Conservation (phyloP, 2,888 invertebrate genomes). For the Phanerotoma sp. region DNA sequence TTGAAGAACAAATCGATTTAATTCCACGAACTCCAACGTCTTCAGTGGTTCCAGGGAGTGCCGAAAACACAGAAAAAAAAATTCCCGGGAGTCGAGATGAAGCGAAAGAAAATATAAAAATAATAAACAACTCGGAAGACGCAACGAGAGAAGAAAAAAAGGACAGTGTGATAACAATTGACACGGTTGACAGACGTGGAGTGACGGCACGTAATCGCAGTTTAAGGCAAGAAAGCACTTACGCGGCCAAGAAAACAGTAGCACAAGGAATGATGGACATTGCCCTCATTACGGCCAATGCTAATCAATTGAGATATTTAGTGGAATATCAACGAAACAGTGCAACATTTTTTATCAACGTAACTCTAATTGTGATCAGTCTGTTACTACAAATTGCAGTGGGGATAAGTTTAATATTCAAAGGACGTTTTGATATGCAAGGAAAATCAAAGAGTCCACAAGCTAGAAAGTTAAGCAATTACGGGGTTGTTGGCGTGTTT, state of each 20-base stretch:
- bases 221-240: slow-evolving; percentile 49
- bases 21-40: too few species aligned
- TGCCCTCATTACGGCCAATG: slow-evolving; percentile 70
- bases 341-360: slow-evolving; percentile 62
- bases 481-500: slow-evolving; percentile 66
- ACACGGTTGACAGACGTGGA: slow-evolving; percentile 42
- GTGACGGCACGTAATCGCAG: slow-evolving; percentile 22
- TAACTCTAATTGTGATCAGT: slow-evolving; percentile 63
- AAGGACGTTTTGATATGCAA: slow-evolving; percentile 62
- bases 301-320: slow-evolving; percentile 69
- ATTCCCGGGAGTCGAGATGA: too few species aligned
- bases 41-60: too few species aligned
- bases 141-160: slow-evolving; percentile 28
- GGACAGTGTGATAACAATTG: slow-evolving; percentile 31
- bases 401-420: slow-evolving; percentile 65
- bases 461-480: slow-evolving; percentile 64
- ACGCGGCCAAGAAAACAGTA: slow-evolving; percentile 64
- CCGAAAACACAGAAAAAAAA: too few species aligned
- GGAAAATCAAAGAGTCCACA: slow-evolving; percentile 58
- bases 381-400: slow-evolving; percentile 65
- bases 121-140: too few species aligned
- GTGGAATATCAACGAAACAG: slow-evolving; percentile 64
- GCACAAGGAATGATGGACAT: slow-evolving; percentile 73
- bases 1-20: too few species aligned
- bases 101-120: too few species aligned